Percentiles rank a stretch among this genome's conserved stretches.
These are phyloP conservation scores for Portevinia maculata DNA, from an alignment of 2,888 invertebrate species.

Conservation along the genomic window DNA sequence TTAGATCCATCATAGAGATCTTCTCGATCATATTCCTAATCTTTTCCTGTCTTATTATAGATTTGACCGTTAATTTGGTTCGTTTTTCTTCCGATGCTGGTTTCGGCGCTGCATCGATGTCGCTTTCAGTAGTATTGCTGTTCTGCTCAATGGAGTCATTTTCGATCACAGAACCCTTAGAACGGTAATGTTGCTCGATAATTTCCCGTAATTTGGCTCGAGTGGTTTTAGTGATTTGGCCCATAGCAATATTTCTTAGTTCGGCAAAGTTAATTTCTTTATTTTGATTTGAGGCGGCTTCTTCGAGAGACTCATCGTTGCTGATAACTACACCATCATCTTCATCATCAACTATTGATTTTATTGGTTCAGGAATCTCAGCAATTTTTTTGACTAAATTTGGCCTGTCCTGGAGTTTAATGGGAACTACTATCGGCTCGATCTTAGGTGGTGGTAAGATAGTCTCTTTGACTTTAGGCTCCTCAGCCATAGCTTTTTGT, in stretches of 20 bases:
- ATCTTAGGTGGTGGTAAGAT: conserved; percentile 1
- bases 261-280: conserved; percentile 81
- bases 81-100: conserved; percentile 60
- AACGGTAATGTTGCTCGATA: conserved; percentile 80
- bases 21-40: conserved; percentile 83
- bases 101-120: conserved; percentile 62
- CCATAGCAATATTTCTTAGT: conserved; percentile 79
- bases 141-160: conserved; percentile 69
- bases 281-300: conserved; percentile 49
- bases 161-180: conserved; percentile 80
- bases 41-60: conserved; percentile 82
- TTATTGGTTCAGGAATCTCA: not conserved
- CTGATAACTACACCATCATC: conserved; percentile 78
- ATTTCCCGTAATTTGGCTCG: conserved; percentile 80
- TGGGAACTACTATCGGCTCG: conserved; percentile 5
- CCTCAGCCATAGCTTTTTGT: conserved; percentile 7
- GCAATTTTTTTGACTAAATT: not conserved
- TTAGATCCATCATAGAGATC: conserved; percentile 82
- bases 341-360: conserved; percentile 66
- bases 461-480: conserved; percentile 11
- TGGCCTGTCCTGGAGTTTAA: not conserved
- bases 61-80: conserved; percentile 78
- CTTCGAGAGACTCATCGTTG: conserved; percentile 75
- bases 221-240: conserved; percentile 79
- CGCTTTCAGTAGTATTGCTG: conserved; percentile 3